Percentiles rank a stretch among this genome's conserved stretches.
phyloP scores from a whole-genome alignment of 2,113 vertebrate species.

The Isurus oxyrinchus region DNA sequence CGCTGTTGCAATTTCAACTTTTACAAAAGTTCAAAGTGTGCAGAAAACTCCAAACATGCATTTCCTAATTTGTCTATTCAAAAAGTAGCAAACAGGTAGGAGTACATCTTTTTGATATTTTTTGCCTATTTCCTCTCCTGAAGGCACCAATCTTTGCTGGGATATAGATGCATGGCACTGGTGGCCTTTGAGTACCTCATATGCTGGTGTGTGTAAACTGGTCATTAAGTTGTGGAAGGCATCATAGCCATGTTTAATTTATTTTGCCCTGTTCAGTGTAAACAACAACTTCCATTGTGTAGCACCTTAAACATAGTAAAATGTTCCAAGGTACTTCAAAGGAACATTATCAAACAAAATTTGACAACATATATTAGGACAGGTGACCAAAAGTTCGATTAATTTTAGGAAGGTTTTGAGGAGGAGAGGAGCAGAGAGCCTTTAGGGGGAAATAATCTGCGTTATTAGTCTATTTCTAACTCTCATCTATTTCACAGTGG shows the following conservation, averaged over 20 bases:
- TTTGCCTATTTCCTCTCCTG: not conserved
- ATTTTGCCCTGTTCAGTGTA: not conserved
- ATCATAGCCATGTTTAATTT: not conserved
- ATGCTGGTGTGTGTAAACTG: not conserved
- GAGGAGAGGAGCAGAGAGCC: not conserved
- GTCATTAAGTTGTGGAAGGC: too few relatives aligned
- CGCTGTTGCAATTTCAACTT: not conserved
- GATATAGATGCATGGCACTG: not conserved
- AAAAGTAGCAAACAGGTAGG: not conserved
- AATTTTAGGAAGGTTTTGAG: not conserved
- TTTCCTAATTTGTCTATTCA: not conserved
- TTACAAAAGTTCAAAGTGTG: not conserved
- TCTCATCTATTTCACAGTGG: not conserved
- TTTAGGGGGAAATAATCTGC: not conserved
- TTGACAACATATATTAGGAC: too few relatives aligned
- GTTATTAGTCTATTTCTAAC: not conserved
- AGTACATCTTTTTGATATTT: not conserved
- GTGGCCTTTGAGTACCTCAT: not conserved
- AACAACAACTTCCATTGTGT: not conserved
- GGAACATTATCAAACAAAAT: not conserved
- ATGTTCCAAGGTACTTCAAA: not conserved
- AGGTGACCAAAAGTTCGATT: not conserved
- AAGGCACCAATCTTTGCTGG: not conserved
- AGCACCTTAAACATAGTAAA: not conserved
- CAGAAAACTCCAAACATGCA: not conserved